Percentiles rank a stretch among this genome's conserved stretches.
Evolutionary conservation across 2,113 vertebrate genomes (phyloP).

Genomic region (Leptosomus discolor): DNA sequence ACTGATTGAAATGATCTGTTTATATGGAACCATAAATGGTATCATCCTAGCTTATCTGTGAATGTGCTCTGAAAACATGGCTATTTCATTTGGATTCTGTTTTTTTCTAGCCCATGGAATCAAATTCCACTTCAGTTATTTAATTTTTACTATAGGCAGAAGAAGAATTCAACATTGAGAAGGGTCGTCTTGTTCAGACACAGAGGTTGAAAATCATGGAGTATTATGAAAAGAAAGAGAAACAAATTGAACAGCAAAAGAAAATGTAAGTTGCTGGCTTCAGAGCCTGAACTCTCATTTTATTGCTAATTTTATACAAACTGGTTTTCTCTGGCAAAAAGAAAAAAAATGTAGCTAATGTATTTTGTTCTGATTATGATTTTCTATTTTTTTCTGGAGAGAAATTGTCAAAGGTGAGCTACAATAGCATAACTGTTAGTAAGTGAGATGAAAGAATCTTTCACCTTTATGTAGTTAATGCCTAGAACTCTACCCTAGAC

Average conservation of each 20-base stretch:
- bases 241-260: conserved; percentile 98
- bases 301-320: neutral
- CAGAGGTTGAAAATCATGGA: conserved; percentile 99
- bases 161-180: conserved; percentile 99
- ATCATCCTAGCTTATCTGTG: neutral
- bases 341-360: neutral
- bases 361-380: neutral
- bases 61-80: neutral
- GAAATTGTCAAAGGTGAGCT: neutral
- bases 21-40: neutral
- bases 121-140: conserved; percentile 36
- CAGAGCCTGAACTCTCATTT: neutral
- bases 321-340: neutral
- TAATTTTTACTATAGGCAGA: conserved; percentile 82
- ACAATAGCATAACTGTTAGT: neutral
- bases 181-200: conserved; percentile 96
- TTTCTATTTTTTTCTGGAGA: neutral
- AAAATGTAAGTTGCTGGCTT: conserved; percentile 86
- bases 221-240: conserved; percentile 99
- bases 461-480: neutral
- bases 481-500: neutral
- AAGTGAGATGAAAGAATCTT: neutral
- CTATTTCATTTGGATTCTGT: conserved; percentile 28
- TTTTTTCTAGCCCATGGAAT: conserved; percentile 26
- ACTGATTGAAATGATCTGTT: neutral